A percentile compares a stretch with the other conserved stretches of the same genome.
These are phyloP conservation scores for Cephus pygmeus DNA, from an alignment of 2,888 invertebrate species.

Conservation along the genomic window DNA sequence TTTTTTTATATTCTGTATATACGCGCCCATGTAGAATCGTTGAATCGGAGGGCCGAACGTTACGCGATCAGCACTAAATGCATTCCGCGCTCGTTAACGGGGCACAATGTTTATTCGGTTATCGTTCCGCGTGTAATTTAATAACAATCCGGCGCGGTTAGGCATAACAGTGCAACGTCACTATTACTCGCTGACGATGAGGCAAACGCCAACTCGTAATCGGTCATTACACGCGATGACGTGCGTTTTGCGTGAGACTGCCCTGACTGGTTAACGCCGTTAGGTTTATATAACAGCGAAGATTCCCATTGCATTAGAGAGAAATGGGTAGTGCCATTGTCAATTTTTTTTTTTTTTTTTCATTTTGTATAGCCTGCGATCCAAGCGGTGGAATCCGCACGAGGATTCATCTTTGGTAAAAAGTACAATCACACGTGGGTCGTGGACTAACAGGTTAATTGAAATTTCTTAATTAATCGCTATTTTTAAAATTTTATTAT, in stretches of 20 bases:
- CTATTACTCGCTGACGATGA: conserved; percentile 30
- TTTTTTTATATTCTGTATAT: conserved; percentile 6
- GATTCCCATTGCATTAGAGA: not conserved
- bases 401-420: not conserved
- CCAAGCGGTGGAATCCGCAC: not conserved
- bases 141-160: conserved; percentile 61
- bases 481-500: not conserved
- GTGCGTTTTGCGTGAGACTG: conserved; percentile 56
- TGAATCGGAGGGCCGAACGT: not conserved
- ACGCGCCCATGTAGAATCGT: not conserved
- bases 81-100: conserved; percentile 53
- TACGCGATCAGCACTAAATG: conserved; percentile 33
- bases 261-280: not conserved
- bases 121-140: conserved; percentile 61
- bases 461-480: not conserved
- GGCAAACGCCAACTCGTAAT: conserved; percentile 47
- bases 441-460: not conserved
- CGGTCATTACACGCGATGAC: conserved; percentile 65
- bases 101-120: conserved; percentile 63
- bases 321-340: not conserved
- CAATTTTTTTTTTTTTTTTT: not conserved
- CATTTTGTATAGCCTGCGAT: not conserved
- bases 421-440: not conserved
- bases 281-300: not conserved
- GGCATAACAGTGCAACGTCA: conserved; percentile 58